Evolutionary conservation across 2,113 vertebrate genomes (phyloP).

Genomic region (Emberiza fucata): DNA sequence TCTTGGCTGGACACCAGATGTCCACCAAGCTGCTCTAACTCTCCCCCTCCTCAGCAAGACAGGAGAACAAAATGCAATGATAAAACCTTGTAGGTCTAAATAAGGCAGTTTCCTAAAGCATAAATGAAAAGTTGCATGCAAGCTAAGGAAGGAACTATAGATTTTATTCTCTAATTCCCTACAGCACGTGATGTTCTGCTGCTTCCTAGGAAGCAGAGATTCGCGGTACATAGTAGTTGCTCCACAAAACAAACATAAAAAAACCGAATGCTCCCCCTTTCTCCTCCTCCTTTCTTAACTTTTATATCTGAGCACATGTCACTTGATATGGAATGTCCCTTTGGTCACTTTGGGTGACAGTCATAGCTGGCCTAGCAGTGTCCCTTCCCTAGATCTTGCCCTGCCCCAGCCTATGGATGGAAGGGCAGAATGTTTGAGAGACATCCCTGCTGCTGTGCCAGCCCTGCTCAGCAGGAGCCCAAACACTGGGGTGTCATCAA

Average conservation of each 20-base stretch:
- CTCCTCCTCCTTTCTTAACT: not conserved
- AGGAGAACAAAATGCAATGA: not conserved
- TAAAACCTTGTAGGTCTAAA: not conserved
- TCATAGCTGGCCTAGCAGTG: not conserved
- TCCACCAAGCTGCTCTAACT: not conserved
- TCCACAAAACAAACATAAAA: not conserved
- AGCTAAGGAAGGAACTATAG: not conserved
- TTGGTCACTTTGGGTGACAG: not conserved
- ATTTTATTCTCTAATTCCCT: not conserved
- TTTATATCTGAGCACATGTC: not conserved
- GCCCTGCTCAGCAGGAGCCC: not conserved
- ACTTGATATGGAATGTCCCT: not conserved
- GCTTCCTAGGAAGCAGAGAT: not conserved
- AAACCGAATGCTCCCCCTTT: not conserved
- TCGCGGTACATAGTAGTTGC: not conserved
- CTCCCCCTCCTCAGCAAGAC: not conserved
- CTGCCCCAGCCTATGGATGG: not conserved
- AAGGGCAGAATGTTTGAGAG: not conserved
- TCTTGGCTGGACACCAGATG: not conserved
- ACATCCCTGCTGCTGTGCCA: accelerated
- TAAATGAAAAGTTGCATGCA: not conserved
- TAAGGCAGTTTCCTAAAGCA: not conserved
- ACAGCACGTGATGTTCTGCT: too few species aligned
- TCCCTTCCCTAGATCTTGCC: not conserved
- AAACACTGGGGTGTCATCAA: not conserved